Conservation (phyloP, 2,113 vertebrate genomes). For the Pionites leucogaster region DNA sequence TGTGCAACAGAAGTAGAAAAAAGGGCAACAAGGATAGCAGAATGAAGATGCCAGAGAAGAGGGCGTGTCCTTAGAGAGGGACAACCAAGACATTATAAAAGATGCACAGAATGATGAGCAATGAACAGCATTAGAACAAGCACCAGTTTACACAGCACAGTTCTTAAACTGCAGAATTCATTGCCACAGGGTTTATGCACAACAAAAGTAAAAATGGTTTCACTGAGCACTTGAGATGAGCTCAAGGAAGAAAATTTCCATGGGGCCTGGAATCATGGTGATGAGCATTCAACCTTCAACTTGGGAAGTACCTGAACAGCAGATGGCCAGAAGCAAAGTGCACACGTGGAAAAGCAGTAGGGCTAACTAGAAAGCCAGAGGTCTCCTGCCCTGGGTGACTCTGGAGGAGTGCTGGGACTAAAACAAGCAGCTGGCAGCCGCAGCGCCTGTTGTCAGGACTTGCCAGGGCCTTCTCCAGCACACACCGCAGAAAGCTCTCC, state of each 20-base stretch:
- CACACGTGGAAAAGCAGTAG: background rate
- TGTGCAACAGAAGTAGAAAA: background rate
- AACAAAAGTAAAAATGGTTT: background rate
- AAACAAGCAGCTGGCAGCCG: background rate
- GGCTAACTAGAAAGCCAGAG: background rate
- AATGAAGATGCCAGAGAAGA: background rate
- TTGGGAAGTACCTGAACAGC: background rate
- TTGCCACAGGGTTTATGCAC: background rate
- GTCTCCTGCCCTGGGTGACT: background rate
- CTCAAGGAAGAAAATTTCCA: background rate
- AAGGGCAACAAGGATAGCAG: background rate
- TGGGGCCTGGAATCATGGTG: background rate
- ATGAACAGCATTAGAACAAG: background rate
- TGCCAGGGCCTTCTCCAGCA: background rate
- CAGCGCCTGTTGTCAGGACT: background rate
- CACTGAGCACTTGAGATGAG: background rate
- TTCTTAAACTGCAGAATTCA: background rate
- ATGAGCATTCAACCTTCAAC: background rate
- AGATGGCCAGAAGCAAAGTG: background rate
- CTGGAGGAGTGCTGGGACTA: background rate
- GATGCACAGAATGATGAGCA: background rate
- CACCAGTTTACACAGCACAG: accelerated
- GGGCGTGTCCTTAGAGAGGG: background rate
- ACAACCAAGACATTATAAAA: background rate
- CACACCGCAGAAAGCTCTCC: background rate